Base-by-base conservation (phyloP, 92 coral and sea anemone species). In the Phenganax subtilis region DNA sequence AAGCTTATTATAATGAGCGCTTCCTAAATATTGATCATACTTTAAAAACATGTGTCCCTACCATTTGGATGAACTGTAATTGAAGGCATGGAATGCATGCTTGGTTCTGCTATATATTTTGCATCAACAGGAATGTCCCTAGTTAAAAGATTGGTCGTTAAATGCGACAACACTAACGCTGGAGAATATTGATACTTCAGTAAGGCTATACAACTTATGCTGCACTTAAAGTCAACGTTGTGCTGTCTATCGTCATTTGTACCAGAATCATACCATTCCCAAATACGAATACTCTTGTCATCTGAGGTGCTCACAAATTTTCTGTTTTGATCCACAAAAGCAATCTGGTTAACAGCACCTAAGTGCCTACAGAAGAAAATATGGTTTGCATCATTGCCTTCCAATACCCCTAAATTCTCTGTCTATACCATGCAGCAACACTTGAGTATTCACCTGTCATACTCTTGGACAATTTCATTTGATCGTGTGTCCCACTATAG, bases 61-160 rank as follows among this genome's bases (percentile, higher is more conserved):
- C 97, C 90, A 81, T 93, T 93, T 2, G 97, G 97, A 62, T 91
- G 96, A 51, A 93, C 80, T 47, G 96, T 87, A 9, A 93, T 94
- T 0, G 97, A 94, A 10, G 97, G 97, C 97, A 93, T 91, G 0
- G 97, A 93, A 83, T 93, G 97, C 97, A 93, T 93, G 68, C 91
- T 87, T 14, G 97, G 97, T 56, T 93, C 97, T 6, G 97, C 97
- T 16, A 93, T 93, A 83, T 93, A 91, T 86, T 93, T 93, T 66
- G 92, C 90, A 75, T 93, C 97, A 81, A 93, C 97, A 20, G 97
- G 97, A 61, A 93, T 91, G 72, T 93, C 97, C 97, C 97, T 93
- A 54, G 12, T 63, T 80, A 12, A 71, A 55, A 16, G 51, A 71
- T 2, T 65, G 71, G 25, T 11, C 6, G 15, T 59, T 14, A 14